Conservation (phyloP, 2,797 vertebrate genomes). For the Lemur catta region DNA sequence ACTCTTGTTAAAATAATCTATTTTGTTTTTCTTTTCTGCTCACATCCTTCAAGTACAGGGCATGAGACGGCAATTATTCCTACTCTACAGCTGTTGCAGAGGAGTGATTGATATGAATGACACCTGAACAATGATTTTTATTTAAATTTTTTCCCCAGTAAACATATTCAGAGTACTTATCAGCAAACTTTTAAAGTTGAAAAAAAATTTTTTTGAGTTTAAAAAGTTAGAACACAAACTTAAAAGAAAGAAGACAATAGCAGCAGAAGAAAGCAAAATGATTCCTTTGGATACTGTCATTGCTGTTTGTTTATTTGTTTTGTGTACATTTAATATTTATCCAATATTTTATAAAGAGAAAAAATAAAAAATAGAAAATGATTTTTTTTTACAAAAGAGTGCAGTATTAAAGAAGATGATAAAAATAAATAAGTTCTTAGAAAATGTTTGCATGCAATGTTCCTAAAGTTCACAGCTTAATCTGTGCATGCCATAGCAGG, state of each 20-base stretch:
- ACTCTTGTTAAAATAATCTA: background rate
- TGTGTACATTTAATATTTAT: background rate
- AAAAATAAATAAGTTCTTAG: background rate
- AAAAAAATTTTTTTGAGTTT: constrained; percentile 44
- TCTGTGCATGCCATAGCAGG: rapidly evolving
- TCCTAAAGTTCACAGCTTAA: background rate
- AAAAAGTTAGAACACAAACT: background rate
- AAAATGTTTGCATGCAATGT: background rate
- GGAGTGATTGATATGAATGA: constrained; percentile 73
- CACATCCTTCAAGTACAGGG: constrained; percentile 43
- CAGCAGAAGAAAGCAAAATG: background rate
- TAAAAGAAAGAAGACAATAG: background rate
- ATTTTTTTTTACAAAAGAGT: background rate
- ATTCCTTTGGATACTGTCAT: background rate
- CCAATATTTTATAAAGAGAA: background rate
- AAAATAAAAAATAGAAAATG: background rate
- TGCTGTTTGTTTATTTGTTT: background rate
- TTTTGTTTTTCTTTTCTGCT: constrained; percentile 33
- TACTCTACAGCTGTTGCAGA: constrained; percentile 30
- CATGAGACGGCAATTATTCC: constrained; percentile 64
- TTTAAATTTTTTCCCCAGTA: constrained; percentile 52
- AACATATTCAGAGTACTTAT: constrained; percentile 65
- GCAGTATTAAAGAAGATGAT: background rate
- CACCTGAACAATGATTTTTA: constrained; percentile 71
- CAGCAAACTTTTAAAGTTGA: constrained; percentile 53